phyloP scores from a whole-genome alignment of 2,113 vertebrate species.

The Neolamprologus longior region DNA sequence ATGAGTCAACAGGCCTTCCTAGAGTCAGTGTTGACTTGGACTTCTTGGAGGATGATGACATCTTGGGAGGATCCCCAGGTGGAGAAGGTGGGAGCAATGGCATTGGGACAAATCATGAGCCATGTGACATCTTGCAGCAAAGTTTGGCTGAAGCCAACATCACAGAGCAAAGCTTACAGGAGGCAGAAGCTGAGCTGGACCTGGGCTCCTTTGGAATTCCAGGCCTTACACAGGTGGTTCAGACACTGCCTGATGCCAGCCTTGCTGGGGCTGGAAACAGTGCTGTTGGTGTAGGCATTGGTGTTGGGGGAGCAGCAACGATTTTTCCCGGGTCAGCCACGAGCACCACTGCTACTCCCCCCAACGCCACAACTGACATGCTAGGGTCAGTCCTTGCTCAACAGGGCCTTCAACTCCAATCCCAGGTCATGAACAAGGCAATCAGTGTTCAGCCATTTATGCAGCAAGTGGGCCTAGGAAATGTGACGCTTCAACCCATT shows the following conservation, averaged over 20 bases:
- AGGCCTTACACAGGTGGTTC: constrained; percentile 80
- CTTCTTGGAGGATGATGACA: constrained; percentile 92
- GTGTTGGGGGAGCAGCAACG: constrained; percentile 72
- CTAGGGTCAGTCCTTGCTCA: constrained; percentile 85
- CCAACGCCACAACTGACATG: constrained; percentile 74
- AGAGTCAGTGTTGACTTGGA: constrained; percentile 91
- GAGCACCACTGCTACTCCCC: constrained; percentile 51
- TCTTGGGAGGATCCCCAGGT: constrained; percentile 80
- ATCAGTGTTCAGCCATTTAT: constrained; percentile 92
- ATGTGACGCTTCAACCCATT: constrained; percentile 91
- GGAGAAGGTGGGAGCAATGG: constrained; percentile 70
- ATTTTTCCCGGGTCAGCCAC: constrained; percentile 75
- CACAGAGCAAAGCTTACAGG: constrained; percentile 91
- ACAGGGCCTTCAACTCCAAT: constrained; percentile 83
- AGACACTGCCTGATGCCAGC: constrained; percentile 79
- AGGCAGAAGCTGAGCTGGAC: constrained; percentile 90
- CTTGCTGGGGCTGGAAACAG: constrained; percentile 59
- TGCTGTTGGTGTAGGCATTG: constrained; percentile 66
- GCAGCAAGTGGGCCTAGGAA: constrained; percentile 87
- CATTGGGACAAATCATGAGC: constrained; percentile 76
- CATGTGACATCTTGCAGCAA: constrained; percentile 97
- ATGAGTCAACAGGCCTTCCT: constrained; percentile 69
- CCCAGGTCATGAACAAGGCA: constrained; percentile 91
- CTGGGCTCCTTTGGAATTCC: constrained; percentile 89
- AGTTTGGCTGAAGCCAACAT: constrained; percentile 96